Conservation (phyloP, 2,113 vertebrate species). For the Entelurus aequoreus region DNA sequence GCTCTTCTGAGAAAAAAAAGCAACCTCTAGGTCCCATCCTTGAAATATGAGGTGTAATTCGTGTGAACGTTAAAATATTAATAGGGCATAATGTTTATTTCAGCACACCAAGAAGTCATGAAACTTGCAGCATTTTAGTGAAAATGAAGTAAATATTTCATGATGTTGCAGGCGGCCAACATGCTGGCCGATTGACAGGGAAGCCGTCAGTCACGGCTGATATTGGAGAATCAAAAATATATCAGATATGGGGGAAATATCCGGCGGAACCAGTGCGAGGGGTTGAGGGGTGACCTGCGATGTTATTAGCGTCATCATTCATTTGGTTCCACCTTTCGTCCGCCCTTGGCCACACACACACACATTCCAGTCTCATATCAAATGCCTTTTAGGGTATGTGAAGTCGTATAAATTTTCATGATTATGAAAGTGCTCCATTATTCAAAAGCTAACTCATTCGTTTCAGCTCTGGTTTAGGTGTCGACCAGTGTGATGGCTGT, state of each 20-base stretch:
- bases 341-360: constrained; percentile 37
- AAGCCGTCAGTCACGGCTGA: constrained; percentile 20
- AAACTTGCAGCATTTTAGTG: constrained; percentile 25
- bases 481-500: not conserved
- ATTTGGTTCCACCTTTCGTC: constrained; percentile 43
- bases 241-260: constrained; percentile 33
- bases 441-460: not conserved
- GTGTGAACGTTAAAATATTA: constrained; percentile 44
- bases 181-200: not conserved
- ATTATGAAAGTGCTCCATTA: not conserved
- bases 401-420: not conserved
- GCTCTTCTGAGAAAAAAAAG: too few relatives aligned
- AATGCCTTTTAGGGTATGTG: not conserved
- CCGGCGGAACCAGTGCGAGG: constrained; percentile 21
- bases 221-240: constrained; percentile 44
- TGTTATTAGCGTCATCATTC: constrained; percentile 55
- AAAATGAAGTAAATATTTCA: constrained; percentile 50
- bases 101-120: constrained; percentile 28
- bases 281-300: constrained; percentile 21
- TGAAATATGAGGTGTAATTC: constrained; percentile 14
- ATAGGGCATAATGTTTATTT: constrained; percentile 48
- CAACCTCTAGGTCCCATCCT: too few relatives aligned
- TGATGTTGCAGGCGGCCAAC: constrained; percentile 16
- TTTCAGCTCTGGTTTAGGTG: not conserved
- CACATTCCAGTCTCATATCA: not conserved